These are phyloP conservation scores for Phyto melanocephala DNA, from an alignment of 2,888 invertebrate genomes.

Conservation along the genomic window DNA sequence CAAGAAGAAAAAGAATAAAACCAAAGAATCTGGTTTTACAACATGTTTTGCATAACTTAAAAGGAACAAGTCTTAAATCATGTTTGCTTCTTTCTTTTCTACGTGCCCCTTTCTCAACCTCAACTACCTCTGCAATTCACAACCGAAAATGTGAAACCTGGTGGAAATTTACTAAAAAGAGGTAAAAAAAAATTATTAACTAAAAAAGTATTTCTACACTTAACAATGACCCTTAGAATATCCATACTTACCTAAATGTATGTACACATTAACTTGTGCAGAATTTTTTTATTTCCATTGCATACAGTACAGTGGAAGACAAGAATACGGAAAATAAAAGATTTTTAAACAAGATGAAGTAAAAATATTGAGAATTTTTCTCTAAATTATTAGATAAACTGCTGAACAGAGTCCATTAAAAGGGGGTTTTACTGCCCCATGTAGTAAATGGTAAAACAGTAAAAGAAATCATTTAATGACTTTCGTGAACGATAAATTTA, in stretches of 20 bases:
- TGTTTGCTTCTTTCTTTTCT: slow-evolving; percentile 50
- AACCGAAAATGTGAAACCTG: slow-evolving; percentile 41
- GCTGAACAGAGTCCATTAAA: too few species aligned
- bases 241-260: not conserved
- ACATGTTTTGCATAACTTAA: slow-evolving; percentile 65
- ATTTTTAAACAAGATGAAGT: too few species aligned
- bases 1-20: slow-evolving; percentile 11
- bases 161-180: slow-evolving; percentile 6
- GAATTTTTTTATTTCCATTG: not conserved
- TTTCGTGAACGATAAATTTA: too few species aligned
- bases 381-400: too few species aligned
- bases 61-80: slow-evolving; percentile 65
- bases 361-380: too few species aligned
- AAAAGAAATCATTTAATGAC: too few species aligned
- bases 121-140: slow-evolving; percentile 25
- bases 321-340: too few species aligned
- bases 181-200: slow-evolving; percentile 10
- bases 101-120: not conserved
- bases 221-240: slow-evolving; percentile 61
- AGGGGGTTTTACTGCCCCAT: too few species aligned
- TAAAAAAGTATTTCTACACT: slow-evolving; percentile 44
- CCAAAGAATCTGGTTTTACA: slow-evolving; percentile 62
- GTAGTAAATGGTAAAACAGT: too few species aligned
- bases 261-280: slow-evolving; percentile 31
- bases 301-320: not conserved